A percentile compares a stretch with the other conserved stretches of the same genome.
Evolutionary conservation across 2,113 vertebrate species (phyloP).

Genomic region (Peromyscus leucopus): DNA sequence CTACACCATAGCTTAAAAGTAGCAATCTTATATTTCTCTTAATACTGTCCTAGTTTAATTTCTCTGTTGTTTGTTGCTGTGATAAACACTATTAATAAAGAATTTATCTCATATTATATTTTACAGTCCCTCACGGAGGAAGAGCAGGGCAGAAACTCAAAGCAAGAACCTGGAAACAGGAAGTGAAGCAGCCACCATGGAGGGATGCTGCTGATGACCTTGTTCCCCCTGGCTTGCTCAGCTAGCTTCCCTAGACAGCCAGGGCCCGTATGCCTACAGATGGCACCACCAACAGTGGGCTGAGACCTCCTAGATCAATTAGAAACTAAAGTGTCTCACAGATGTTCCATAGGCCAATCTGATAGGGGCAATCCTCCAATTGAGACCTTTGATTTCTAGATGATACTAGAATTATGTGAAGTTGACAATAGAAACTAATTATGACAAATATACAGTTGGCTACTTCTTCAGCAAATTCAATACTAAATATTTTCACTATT

Average conservation of each 20-base stretch:
- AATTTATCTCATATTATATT: neutral
- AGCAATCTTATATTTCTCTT: neutral
- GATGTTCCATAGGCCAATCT: neutral
- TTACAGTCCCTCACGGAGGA: neutral
- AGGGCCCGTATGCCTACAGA: neutral
- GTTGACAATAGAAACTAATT: neutral
- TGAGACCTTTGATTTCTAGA: neutral
- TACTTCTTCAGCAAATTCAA: neutral
- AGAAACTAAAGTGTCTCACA: neutral
- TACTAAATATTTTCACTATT: neutral
- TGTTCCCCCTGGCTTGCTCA: too few species aligned
- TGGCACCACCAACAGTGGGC: neutral
- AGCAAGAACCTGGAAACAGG: neutral
- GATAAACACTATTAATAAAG: neutral
- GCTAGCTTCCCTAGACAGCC: neutral
- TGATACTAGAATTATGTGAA: neutral
- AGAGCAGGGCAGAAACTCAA: neutral
- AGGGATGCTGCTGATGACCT: neutral
- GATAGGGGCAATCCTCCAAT: neutral
- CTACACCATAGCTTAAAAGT: neutral
- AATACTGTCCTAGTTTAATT: neutral
- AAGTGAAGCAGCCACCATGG: neutral
- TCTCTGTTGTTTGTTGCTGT: neutral
- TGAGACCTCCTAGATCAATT: neutral
- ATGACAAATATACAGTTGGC: neutral